phyloP scores from a whole-genome alignment of 2,113 vertebrate species.

The Oryctolagus cuniculus region DNA sequence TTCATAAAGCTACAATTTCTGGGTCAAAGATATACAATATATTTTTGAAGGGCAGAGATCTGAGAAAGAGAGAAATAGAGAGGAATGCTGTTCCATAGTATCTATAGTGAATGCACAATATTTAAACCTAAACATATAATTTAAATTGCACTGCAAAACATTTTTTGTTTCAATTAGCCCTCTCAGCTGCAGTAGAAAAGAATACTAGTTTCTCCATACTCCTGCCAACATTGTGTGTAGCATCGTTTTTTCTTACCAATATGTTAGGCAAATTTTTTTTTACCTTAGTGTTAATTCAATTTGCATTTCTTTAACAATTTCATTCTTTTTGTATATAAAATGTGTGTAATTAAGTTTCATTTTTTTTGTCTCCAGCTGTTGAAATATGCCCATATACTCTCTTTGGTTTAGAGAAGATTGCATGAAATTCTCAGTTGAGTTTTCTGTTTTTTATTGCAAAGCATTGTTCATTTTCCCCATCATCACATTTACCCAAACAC shows the following conservation, averaged over 20 bases:
- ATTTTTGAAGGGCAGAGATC: too few species aligned
- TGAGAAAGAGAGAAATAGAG: too few species aligned
- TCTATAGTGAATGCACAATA: not conserved
- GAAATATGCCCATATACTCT: constrained; percentile 19
- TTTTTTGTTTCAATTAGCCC: not conserved
- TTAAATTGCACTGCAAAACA: not conserved
- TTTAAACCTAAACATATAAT: constrained; percentile 24
- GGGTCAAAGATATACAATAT: not conserved
- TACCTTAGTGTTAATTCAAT: constrained; percentile 37
- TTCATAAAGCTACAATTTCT: constrained; percentile 16
- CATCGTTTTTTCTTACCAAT: not conserved
- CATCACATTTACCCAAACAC: not conserved
- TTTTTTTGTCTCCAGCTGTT: constrained; percentile 2
- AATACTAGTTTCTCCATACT: not conserved
- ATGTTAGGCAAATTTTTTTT: not conserved
- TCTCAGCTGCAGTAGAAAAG: not conserved
- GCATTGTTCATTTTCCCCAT: not conserved
- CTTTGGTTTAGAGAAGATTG: constrained; percentile 24
- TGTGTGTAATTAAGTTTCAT: not conserved
- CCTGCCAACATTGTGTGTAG: not conserved
- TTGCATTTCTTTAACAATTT: constrained; percentile 51
- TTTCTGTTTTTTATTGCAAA: constrained; percentile 28
- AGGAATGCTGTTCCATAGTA: too few species aligned
- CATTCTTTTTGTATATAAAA: constrained; percentile 42
- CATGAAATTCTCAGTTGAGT: constrained; percentile 35